These are phyloP conservation scores for Sebastes matsubarae DNA, from an alignment of 2,797 vertebrate species.

Conservation along the genomic window DNA sequence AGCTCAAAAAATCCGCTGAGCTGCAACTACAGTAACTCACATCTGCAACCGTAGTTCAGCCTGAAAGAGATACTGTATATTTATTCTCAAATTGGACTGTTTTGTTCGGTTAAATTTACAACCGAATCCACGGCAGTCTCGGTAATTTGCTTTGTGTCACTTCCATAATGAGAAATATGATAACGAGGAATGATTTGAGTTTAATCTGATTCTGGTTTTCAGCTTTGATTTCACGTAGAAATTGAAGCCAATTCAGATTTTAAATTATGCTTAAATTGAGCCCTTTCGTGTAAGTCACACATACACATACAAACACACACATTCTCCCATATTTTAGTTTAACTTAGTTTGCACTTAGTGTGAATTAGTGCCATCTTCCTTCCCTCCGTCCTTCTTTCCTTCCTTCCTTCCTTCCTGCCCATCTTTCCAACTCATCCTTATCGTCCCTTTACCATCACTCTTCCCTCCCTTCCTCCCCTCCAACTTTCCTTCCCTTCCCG, in stretches of 20 bases:
- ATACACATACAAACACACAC: conserved; percentile 16
- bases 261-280: conserved; percentile 5
- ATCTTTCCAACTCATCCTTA: background rate
- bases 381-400: background rate
- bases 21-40: conserved; percentile 36
- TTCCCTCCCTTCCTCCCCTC: background rate
- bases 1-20: conserved; percentile 13
- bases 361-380: background rate
- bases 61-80: conserved; percentile 19
- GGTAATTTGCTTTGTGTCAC: background rate
- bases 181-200: background rate
- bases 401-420: background rate
- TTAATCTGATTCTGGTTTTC: conserved; percentile 9
- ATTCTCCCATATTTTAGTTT: background rate
- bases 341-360: background rate
- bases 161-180: conserved; percentile 5
- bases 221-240: conserved; percentile 24
- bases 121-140: background rate
- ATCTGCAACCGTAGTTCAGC: conserved; percentile 52
- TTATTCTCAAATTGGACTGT: conserved; percentile 8
- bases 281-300: background rate
- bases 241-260: conserved; percentile 17
- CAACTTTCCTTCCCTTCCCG: background rate
- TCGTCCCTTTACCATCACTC: background rate
- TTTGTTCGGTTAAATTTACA: background rate